A percentile compares a stretch with the other conserved stretches of the same genome.
Conservation (phyloP, 2,797 vertebrate genomes). For the Halcyon smyrnensis region DNA sequence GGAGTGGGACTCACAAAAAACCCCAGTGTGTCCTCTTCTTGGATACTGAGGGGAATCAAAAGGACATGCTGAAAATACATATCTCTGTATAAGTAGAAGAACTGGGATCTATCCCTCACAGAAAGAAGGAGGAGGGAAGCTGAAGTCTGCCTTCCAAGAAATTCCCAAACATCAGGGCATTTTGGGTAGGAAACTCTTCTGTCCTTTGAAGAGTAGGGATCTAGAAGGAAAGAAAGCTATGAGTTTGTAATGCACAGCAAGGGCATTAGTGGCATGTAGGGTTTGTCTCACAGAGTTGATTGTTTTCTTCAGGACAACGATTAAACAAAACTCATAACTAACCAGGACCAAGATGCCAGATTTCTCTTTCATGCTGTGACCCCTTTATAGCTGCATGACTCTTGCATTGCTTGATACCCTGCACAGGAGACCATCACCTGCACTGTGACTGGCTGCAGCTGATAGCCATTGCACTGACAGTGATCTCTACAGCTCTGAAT, state of each 20-base stretch:
- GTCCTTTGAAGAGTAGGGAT: background rate
- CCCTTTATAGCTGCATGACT: background rate
- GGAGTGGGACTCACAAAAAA: background rate
- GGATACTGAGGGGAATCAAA: background rate
- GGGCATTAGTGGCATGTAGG: background rate
- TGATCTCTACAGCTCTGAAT: background rate
- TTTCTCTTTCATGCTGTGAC: background rate
- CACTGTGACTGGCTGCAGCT: background rate
- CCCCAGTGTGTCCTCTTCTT: background rate
- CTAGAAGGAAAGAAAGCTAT: background rate
- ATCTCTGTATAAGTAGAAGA: background rate
- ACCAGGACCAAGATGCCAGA: background rate
- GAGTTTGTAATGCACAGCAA: background rate
- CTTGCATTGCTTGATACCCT: background rate
- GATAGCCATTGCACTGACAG: background rate
- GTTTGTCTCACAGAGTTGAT: background rate
- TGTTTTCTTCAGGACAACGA: background rate
- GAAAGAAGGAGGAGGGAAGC: background rate
- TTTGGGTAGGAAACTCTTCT: background rate
- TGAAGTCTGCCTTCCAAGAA: background rate
- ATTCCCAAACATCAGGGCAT: background rate
- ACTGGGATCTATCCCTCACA: background rate
- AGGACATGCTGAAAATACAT: background rate
- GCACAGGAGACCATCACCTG: background rate
- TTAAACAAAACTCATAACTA: background rate